phyloP scores from a whole-genome alignment of 2,113 vertebrate genomes.

The Bos javanicus region DNA sequence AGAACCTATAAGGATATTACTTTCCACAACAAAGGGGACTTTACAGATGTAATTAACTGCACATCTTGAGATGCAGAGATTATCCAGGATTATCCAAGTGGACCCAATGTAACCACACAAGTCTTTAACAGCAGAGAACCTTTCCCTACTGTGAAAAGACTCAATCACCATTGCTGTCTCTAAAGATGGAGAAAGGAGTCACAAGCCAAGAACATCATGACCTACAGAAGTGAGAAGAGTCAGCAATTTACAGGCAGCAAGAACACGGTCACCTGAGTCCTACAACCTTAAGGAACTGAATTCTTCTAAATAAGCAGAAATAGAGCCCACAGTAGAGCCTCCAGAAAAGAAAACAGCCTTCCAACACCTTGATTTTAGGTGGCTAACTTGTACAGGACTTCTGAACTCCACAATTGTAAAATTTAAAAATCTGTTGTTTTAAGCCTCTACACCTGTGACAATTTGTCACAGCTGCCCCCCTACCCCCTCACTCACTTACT shows the following conservation, averaged over 20 bases:
- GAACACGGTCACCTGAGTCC: background rate
- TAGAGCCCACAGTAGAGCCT: background rate
- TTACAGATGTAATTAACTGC: background rate
- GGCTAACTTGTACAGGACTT: background rate
- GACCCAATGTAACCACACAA: too few relatives aligned
- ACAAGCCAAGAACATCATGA: background rate
- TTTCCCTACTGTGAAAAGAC: background rate
- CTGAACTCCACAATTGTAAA: background rate
- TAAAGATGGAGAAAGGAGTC: background rate
- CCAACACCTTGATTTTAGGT: background rate
- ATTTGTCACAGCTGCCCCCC: background rate
- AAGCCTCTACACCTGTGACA: background rate
- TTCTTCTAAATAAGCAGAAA: background rate
- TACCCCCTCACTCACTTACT: background rate
- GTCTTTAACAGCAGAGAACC: background rate
- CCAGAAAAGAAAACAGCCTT: background rate
- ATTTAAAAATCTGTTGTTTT: background rate
- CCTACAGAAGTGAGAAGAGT: background rate
- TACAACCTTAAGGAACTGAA: background rate
- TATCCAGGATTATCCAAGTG: background rate
- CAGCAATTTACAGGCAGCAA: background rate
- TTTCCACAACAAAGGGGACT: background rate
- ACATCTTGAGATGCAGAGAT: background rate
- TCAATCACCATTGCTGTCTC: accelerated
- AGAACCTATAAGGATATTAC: background rate